Conservation (phyloP, 2,888 invertebrate species). For the Beris morrisii region DNA sequence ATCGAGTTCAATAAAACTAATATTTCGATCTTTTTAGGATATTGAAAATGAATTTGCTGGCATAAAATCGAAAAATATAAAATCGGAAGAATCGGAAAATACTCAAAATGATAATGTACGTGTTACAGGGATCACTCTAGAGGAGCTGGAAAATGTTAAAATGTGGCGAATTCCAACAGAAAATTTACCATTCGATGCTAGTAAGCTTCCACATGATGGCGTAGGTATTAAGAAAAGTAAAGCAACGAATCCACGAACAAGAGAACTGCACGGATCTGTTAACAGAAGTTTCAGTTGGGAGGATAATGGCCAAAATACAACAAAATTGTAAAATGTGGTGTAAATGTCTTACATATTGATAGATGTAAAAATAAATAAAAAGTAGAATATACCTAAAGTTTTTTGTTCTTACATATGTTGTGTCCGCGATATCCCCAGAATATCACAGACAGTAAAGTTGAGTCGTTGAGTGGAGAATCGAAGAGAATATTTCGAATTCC, state of each 20-base stretch:
- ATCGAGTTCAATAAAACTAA: not conserved
- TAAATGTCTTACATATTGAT: no score
- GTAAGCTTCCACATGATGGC: not conserved
- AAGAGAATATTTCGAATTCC: no score
- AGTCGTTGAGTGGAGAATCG: no score
- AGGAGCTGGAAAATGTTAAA: not conserved
- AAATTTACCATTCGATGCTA: slow-evolving; percentile 6
- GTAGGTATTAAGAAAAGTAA: slow-evolving; percentile 1
- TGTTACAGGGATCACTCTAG: slow-evolving; percentile 3
- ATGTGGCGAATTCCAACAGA: slow-evolving; percentile 6
- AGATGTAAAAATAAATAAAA: no score
- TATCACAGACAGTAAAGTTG: no score
- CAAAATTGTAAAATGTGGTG: slow-evolving; percentile 1
- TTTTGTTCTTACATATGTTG: no score
- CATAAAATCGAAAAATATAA: not conserved
- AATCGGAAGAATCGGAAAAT: not conserved
- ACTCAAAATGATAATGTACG: slow-evolving; percentile 6
- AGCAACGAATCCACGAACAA: not conserved
- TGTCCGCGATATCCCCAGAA: no score
- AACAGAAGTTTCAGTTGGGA: not conserved
- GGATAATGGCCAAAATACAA: slow-evolving; percentile 14
- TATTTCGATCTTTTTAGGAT: slow-evolving; percentile 14
- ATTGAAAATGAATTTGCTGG: slow-evolving; percentile 27
- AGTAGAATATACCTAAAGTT: no score
- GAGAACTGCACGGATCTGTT: slow-evolving; percentile 5